Base-by-base conservation (phyloP, 2,888 invertebrate species). In the Phytoseiulus persimilis region DNA sequence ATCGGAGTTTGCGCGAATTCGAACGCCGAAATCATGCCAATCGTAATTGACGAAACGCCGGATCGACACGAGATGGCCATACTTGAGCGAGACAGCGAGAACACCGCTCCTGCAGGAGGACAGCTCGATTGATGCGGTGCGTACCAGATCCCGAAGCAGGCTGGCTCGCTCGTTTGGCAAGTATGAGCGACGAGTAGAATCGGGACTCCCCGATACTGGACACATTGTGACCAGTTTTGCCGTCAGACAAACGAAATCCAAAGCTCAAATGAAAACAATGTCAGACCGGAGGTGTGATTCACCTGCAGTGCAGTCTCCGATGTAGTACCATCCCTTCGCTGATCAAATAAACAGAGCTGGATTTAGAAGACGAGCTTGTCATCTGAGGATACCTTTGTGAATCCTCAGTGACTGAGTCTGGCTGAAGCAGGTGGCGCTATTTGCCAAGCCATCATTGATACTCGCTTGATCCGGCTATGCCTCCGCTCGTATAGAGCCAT, bases 341-440 rank as follows among this genome's bases (percentile, higher is more conserved):
- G 65, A 65, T 65, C 65, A 65, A 65, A 65, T 65, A 65, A 65
- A 65, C 65, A 65, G 65, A 65, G 65, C 65, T 65, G 65, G 65
- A 65, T 65, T 65, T 28, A 28, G 65, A 14, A 6, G 65, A 65
- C 65, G 65, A 65, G 65, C 65, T 65, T 65, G 65, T 65, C 65
- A 28, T 65, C 65, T 65, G 11, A 2, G 23, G 65, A 28, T 39
- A 39, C 39, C 39, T 28, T 65, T 65, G 65, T 65, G 65, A 65
- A 65, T 65, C 65, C 65, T 65, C 65, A 23, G 11, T 65, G 23
- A 28, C 39, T 65, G 65, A 65, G 65, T 65, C 65, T 65, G 1
- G 65, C 65, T 18, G 65, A 65, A 65, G 65, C 65, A 65, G 65
- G 65, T 65, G 65, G 65, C 65, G 65, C 65, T 65, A 65, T 65